A percentile compares a stretch with the other conserved stretches of the same genome.
Evolutionary conservation across 2,113 vertebrate genomes (phyloP).

Genomic region (Muscicapa adusta): DNA sequence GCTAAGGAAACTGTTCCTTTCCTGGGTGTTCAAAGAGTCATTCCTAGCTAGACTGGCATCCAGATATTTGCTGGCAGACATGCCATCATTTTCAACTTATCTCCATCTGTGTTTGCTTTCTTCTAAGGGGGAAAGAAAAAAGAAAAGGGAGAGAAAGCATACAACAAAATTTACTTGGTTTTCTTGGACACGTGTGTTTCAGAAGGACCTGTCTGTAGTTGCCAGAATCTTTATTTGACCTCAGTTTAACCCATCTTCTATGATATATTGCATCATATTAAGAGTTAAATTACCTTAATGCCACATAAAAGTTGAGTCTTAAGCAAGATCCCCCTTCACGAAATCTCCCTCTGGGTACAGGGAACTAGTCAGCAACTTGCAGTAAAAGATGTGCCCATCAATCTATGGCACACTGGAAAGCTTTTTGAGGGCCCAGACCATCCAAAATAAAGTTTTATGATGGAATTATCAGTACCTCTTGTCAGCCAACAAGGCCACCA

Average conservation of each 20-base stretch:
- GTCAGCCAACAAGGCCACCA: neutral
- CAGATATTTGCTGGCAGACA: slow-evolving; percentile 8
- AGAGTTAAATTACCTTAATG: neutral
- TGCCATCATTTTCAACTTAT: neutral
- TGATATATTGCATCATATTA: neutral
- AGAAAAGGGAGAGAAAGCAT: neutral
- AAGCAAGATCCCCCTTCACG: neutral
- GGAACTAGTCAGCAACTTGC: neutral
- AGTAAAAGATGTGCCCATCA: neutral
- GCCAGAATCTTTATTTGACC: neutral
- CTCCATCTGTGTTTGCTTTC: neutral
- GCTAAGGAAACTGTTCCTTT: slow-evolving; percentile 57
- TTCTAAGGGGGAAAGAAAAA: neutral
- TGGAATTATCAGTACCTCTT: neutral
- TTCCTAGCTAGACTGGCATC: neutral
- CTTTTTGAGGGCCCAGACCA: accelerated
- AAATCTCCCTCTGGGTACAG: neutral
- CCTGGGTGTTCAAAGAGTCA: neutral
- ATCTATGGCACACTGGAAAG: neutral
- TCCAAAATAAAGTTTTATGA: neutral
- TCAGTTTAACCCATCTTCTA: neutral
- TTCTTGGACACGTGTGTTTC: neutral
- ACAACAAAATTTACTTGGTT: neutral
- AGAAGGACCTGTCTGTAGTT: neutral
- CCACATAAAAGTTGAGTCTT: neutral